A percentile compares a stretch with the other conserved stretches of the same genome.
phyloP scores from a whole-genome alignment of 2,888 invertebrate species.

The Dermolepida albohirtum region DNA sequence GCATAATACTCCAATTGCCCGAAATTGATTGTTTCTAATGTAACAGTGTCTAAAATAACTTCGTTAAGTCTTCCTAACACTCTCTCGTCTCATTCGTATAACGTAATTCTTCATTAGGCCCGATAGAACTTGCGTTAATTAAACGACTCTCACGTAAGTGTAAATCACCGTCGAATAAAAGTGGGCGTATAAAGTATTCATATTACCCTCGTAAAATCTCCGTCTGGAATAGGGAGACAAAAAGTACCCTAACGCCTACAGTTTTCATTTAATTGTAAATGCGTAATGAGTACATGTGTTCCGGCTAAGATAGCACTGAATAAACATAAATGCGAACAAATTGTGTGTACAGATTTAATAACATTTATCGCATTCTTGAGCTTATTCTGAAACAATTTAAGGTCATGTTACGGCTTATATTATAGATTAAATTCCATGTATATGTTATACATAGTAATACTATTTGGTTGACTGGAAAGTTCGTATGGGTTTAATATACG shows the following conservation, averaged over 20 bases:
- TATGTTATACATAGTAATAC: too few relatives aligned
- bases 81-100: not conserved
- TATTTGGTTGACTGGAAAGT: too few relatives aligned
- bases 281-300: conserved; percentile 30
- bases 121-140: conserved; percentile 17
- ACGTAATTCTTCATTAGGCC: conserved; percentile 20
- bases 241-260: conserved; percentile 8
- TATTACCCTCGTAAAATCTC: conserved; percentile 24
- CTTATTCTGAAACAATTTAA: not conserved
- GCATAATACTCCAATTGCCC: too few relatives aligned
- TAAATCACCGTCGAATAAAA: conserved; percentile 18
- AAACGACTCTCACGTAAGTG: conserved; percentile 13
- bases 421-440: too few relatives aligned
- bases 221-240: not conserved
- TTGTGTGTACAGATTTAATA: conserved; percentile 11
- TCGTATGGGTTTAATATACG: too few relatives aligned
- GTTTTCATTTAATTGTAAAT: conserved; percentile 33
- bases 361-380: conserved; percentile 26
- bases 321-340: conserved; percentile 4
- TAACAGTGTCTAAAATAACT: too few relatives aligned
- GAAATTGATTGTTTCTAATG: too few relatives aligned
- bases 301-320: not conserved
- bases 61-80: too few relatives aligned
- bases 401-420: too few relatives aligned
- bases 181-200: conserved; percentile 16